Evolutionary conservation across 2,797 vertebrate species (phyloP).

Genomic region (Diplodus sargus): DNA sequence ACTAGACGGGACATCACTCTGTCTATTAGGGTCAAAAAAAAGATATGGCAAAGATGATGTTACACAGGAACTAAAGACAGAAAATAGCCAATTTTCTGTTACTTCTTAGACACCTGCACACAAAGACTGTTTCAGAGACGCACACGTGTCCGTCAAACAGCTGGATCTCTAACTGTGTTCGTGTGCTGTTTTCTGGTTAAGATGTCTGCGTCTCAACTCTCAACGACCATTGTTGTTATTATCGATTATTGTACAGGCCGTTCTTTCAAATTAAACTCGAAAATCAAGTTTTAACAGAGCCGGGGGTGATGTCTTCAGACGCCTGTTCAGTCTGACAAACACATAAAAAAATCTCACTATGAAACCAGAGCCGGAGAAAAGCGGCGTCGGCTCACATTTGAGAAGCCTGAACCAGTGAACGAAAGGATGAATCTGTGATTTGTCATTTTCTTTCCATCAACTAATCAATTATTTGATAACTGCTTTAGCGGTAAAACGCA

Average conservation of each 20-base stretch:
- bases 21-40: neutral
- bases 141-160: neutral
- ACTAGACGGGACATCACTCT: neutral
- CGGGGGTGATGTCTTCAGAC: no score
- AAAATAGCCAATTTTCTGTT: neutral
- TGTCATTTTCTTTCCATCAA: slow-evolving; percentile 22
- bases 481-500: neutral
- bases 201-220: neutral
- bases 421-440: neutral
- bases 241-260: neutral
- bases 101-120: neutral
- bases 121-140: neutral
- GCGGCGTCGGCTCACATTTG: neutral
- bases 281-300: neutral
- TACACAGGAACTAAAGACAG: no score
- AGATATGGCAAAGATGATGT: neutral
- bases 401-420: neutral
- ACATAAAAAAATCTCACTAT: no score
- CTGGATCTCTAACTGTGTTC: neutral
- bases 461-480: slow-evolving; percentile 11
- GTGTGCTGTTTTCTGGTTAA: neutral
- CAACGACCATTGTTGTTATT: neutral
- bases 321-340: neutral
- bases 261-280: neutral
- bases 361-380: neutral